Evolutionary conservation across 1,140 invertebrate genomes (phyloP).

Genomic region (Leptinotarsa lineolata): DNA sequence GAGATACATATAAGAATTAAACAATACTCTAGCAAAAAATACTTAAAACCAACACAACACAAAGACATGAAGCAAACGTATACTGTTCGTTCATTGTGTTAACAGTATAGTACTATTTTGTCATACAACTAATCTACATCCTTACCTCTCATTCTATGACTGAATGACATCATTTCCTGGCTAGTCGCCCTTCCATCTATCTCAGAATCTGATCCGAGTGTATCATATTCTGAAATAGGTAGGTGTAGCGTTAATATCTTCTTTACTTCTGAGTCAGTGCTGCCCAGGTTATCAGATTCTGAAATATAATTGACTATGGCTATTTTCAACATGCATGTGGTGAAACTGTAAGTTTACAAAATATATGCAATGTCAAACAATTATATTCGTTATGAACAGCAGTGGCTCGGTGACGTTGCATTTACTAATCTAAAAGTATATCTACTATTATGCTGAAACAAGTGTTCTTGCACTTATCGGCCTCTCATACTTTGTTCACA

Average conservation of each 20-base stretch:
- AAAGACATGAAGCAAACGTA: too few relatives aligned
- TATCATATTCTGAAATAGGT: conserved; percentile 86
- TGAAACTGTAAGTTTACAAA: not conserved
- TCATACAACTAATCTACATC: conserved; percentile 6
- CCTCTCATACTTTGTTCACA: too few relatives aligned
- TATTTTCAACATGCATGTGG: not conserved
- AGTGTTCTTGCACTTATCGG: too few relatives aligned
- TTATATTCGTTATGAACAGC: conserved; percentile 38
- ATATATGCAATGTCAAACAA: not conserved
- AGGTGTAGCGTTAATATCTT: conserved; percentile 86
- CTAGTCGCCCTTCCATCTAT: conserved; percentile 63
- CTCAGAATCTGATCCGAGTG: conserved; percentile 74
- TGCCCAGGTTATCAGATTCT: conserved; percentile 85
- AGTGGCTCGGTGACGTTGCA: conserved; percentile 36
- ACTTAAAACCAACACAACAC: too few relatives aligned
- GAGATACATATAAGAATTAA: too few relatives aligned
- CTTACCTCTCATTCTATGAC: conserved; percentile 63
- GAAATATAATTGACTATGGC: conserved; percentile 58
- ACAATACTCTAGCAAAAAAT: too few relatives aligned
- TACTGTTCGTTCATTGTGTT: too few relatives aligned
- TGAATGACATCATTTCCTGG: conserved; percentile 64
- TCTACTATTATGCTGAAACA: too few relatives aligned
- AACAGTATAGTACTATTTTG: conserved; percentile 15
- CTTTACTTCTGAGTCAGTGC: conserved; percentile 85
- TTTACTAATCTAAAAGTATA: too few relatives aligned